phyloP scores from a whole-genome alignment of 2,113 vertebrate species.

The Alligator sinensis region DNA sequence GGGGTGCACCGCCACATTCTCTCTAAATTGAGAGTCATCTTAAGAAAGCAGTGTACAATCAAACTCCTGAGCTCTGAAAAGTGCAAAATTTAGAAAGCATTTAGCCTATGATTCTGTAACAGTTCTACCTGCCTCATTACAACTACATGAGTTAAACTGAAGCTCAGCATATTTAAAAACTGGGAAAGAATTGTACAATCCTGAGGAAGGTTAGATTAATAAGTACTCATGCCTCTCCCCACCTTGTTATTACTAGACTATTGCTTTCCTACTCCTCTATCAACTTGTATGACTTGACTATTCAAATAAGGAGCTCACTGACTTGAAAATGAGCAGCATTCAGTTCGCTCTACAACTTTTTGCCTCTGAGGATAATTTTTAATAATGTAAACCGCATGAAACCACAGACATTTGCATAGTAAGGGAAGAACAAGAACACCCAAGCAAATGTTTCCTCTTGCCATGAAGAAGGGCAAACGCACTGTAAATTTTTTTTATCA shows the following conservation, averaged over 20 bases:
- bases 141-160: neutral
- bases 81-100: neutral
- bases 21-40: neutral
- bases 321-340: slow-evolving; percentile 59
- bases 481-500: too few relatives aligned
- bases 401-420: slow-evolving; percentile 41
- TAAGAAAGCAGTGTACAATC: neutral
- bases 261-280: slow-evolving; percentile 57
- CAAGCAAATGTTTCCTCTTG: slow-evolving; percentile 24
- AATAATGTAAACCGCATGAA: slow-evolving; percentile 62
- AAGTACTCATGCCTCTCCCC: slow-evolving; percentile 11
- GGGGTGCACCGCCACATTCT: too few relatives aligned
- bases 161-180: slow-evolving; percentile 41
- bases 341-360: slow-evolving; percentile 34
- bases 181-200: slow-evolving; percentile 16
- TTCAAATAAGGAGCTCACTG: slow-evolving; percentile 69
- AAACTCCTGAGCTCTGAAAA: neutral
- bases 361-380: slow-evolving; percentile 59
- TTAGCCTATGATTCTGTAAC: neutral
- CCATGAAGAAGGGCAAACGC: slow-evolving; percentile 12
- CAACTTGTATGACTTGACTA: slow-evolving; percentile 50
- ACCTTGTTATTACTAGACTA: slow-evolving; percentile 53
- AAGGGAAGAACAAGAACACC: slow-evolving; percentile 10
- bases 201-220: slow-evolving; percentile 36
- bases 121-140: neutral